Base-by-base conservation (phyloP, 2,113 vertebrate species). In the Dendrocopos noguchii region DNA sequence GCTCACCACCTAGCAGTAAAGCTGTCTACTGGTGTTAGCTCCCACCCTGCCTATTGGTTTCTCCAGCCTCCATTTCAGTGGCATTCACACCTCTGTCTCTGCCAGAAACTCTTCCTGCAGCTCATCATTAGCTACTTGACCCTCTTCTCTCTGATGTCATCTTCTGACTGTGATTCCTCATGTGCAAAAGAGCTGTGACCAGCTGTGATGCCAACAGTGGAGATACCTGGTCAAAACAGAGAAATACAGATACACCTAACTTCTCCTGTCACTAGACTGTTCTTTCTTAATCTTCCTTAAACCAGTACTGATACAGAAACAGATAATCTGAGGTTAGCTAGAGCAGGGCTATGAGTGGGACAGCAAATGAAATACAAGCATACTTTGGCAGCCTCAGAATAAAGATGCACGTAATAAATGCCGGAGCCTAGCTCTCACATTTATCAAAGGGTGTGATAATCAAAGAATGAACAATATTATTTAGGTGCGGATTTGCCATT, bases 1-100 rank as follows among this genome's bases (percentile, higher is more conserved):
- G 84, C 71, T 93, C 87, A 76, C 67, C 78, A 82, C 2, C 31
- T 78, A 92, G 81, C 59, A 84, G 71, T 76, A 91, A 95, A 91
- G 63, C 61, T 74, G 57, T 55, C 61, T 80, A 2, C 33, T 17
- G 80, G 10, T 10, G 61, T 57, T 53, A 27, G 8, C 68, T 70
- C 57, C 86, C 56, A 55, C 61, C 52, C 84, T 18, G 34, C 4
- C 57, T 17, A 46, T 0, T 6, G 13, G n/a, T n/a, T 27, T 20
- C 60, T 64, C 33, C 80, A 47, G 61, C 22, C 27, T 31, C n/a
- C n/a, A 15, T 25, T 71, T 25, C 85, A 46, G 55, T 7, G 74
- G 22, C 44, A 61, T 67, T 63, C 83, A 20, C 44, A 70, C 29
- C 50, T 50, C 83, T 52, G 20, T 6, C 53, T 75, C 66, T 68